phyloP scores from a whole-genome alignment of 1,140 invertebrate genomes.

The Euwallacea fornicatus region DNA sequence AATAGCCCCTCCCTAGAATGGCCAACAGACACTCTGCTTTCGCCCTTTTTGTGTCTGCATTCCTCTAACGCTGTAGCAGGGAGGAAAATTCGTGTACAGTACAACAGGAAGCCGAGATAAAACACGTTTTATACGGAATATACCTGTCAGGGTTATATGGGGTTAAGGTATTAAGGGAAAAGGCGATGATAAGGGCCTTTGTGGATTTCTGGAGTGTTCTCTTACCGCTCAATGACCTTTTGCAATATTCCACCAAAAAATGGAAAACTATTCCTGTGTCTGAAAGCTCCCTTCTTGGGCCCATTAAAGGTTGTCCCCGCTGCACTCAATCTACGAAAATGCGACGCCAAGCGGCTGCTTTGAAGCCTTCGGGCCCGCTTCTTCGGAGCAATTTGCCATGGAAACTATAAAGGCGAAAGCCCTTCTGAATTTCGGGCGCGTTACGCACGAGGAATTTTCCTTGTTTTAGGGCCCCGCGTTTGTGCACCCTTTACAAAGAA shows the following conservation, averaged over 20 bases:
- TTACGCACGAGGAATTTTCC: constrained; percentile 1
- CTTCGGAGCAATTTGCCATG: not conserved
- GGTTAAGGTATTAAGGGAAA: constrained; percentile 32
- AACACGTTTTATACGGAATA: constrained; percentile 39
- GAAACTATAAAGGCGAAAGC: not conserved
- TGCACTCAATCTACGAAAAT: too few species aligned
- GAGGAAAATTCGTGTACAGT: constrained; percentile 38
- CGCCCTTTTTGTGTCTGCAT: constrained; percentile 35
- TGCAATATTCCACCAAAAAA: not conserved
- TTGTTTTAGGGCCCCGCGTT: not conserved
- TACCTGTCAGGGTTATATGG: constrained; percentile 31
- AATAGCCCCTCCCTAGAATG: constrained; percentile 1
- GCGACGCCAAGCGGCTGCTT: not conserved
- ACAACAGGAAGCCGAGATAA: constrained; percentile 38
- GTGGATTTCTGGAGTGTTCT: not conserved
- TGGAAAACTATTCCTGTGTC: too few species aligned
- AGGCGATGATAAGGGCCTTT: constrained; percentile 2
- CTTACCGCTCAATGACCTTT: not conserved
- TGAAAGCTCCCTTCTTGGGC: too few species aligned
- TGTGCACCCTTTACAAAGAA: not conserved
- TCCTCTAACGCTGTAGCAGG: constrained; percentile 29
- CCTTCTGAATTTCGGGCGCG: not conserved
- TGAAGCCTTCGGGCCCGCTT: not conserved
- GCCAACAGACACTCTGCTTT: constrained; percentile 12
- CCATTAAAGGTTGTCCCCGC: too few species aligned